Evolutionary conservation across 2,797 vertebrate species (phyloP), one percentile per base, ranked within the genome.

Genomic region (Myotis vivesi): DNA sequence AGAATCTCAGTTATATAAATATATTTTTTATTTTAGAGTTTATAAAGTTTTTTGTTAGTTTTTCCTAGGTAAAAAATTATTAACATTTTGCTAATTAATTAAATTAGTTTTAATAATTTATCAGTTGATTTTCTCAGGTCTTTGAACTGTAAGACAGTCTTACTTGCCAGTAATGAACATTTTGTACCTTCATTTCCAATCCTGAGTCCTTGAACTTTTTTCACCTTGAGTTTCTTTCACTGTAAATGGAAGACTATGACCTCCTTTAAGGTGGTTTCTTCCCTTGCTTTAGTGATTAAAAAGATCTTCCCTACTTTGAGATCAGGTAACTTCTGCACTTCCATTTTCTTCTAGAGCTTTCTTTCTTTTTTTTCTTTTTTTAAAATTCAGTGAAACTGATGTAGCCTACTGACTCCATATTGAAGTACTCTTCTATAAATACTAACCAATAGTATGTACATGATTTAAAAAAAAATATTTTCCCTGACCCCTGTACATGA

Each of bases 361-460:
- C 62, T 82, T 25, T 87, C 8, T 92, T 89, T 59, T 53, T 77
- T 22, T 86, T 93, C 25, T 16, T 59, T n/a, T 66, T 75, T 89
- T 87, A 57, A 46, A 81, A 88, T 72, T 51, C 36, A 71, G 3
- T 77, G 53, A 33, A 75, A 95, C 28, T 72, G 57, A 79, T 57
- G 64, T 76, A 84, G 41, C 62, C 51, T 69, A 77, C 0, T 9
- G 23, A 72, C 23, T 87, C 30, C 38, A 46, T 3, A 71, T 51
- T 92, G 86, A 90, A 85, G 76, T 57, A 81, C 53, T 94, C 92
- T 88, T 53, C 77, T 91, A 30, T 25, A 75, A 80, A 57, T 38
- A 38, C 38, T 80, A 92, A 51, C 28, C 23, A 49, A 80, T 33
- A 51, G 15, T 33, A 19, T 36, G 46, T 36, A 59, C 2, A 72